Conservation (phyloP, 2,888 invertebrate genomes). For the Cenopis cana region DNA sequence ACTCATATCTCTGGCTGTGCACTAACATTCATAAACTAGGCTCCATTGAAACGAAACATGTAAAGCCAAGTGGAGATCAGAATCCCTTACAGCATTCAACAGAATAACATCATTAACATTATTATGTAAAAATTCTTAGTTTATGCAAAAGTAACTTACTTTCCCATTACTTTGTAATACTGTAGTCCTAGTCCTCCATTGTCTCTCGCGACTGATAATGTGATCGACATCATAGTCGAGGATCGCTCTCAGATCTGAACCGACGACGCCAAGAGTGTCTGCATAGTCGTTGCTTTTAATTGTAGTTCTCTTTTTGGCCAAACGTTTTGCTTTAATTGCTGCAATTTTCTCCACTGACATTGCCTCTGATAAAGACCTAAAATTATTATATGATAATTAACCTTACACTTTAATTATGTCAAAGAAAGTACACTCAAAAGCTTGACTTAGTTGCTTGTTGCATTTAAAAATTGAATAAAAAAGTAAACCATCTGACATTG, state of each 20-base stretch:
- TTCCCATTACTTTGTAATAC: slow-evolving; percentile 98
- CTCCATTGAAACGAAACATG: no score
- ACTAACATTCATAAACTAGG: no score
- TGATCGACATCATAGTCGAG: slow-evolving; percentile 98
- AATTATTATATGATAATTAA: no score
- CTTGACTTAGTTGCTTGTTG: no score
- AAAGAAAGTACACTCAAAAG: no score
- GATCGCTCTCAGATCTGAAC: slow-evolving; percentile 94
- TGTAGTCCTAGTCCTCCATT: slow-evolving; percentile 98
- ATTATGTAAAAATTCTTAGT: not conserved
- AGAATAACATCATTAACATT: not conserved
- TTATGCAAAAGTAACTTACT: slow-evolving; percentile 70
- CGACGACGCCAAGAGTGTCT: slow-evolving; percentile 92
- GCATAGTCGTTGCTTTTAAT: slow-evolving; percentile 96
- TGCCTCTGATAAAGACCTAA: slow-evolving; percentile 96
- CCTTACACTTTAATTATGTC: no score
- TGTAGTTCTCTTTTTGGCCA: slow-evolving; percentile 97
- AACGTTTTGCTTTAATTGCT: slow-evolving; percentile 98
- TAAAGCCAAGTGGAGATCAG: not conserved
- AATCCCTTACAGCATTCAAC: not conserved
- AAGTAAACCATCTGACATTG: no score
- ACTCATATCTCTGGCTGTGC: no score
- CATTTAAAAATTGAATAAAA: no score
- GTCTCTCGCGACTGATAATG: slow-evolving; percentile 97
- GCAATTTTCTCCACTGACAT: slow-evolving; percentile 99